These are phyloP conservation scores for Cyphomyrmex costatus DNA, from an alignment of 1,140 invertebrate genomes.

Conservation along the genomic window DNA sequence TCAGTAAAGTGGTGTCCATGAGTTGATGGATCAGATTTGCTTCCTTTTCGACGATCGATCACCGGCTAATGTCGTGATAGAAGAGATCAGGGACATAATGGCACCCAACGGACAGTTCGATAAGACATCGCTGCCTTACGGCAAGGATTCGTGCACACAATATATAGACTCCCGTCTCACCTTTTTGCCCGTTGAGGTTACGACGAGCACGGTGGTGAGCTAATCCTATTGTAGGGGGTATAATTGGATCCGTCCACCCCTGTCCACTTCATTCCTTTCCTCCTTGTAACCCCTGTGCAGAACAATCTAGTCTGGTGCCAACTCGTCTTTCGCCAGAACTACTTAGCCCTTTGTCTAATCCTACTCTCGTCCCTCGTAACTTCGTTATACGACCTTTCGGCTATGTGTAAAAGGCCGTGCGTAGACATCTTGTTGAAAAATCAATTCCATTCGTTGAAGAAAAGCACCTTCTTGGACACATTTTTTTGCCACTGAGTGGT, in stretches of 20 bases:
- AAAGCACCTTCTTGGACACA: conserved; percentile 10
- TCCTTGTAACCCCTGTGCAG: conserved; percentile 63
- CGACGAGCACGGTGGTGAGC: conserved; percentile 64
- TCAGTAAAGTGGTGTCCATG: conserved; percentile 25
- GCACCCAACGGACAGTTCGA: conserved; percentile 68
- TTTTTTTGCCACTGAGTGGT: not conserved
- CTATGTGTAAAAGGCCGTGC: conserved; percentile 50
- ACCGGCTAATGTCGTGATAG: conserved; percentile 61
- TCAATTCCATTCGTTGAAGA: conserved; percentile 54
- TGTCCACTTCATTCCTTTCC: conserved; percentile 77
- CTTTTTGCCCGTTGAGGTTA: conserved; percentile 68
- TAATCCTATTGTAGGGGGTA: conserved; percentile 80
- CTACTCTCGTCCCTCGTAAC: conserved; percentile 69
- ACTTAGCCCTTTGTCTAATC: conserved; percentile 76
- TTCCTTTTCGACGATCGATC: conserved; percentile 68
- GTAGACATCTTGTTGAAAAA: conserved; percentile 65
- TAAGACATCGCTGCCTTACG: conserved; percentile 70
- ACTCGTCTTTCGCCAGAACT: conserved; percentile 76
- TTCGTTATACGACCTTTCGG: conserved; percentile 72
- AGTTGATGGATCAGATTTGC: conserved; percentile 62
- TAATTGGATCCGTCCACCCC: conserved; percentile 76
- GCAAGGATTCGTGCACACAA: conserved; percentile 54
- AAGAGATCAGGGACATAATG: conserved; percentile 73
- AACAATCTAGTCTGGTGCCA: conserved; percentile 71
- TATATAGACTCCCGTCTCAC: conserved; percentile 45